Evolutionary conservation across 2,113 vertebrate species (phyloP), one percentile per base, ranked within the genome.

Genomic region (Rhineura floridana): DNA sequence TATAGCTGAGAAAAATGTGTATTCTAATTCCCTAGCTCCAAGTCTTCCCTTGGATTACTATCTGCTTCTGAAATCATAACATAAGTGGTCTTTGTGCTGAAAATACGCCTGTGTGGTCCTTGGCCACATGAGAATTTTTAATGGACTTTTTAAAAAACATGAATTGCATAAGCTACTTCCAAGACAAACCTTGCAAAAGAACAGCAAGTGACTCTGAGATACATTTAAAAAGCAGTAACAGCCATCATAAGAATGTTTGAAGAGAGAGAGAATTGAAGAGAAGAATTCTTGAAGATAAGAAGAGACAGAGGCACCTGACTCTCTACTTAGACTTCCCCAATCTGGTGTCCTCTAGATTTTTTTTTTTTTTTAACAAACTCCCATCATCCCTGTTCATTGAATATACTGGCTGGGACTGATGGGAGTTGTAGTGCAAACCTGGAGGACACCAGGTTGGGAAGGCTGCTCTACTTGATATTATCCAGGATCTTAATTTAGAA

Each of bases 181-280:
- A 36, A 23, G 70, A 46, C 15, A 79, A 17, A 69, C 48, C n/a
- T 75, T n/a, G 13, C 73, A 80, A 5, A 36, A 44, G 44, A 33
- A 30, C 70, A 44, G 63, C 76, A 91, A 33, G 42, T 81, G 28
- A 86, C 33, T 67, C 81, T 91, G 39, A 90, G 44, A 76, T 91
- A 83, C 90, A 86, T 52, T 36, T 88, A 36, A 88, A 90, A n/a
- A 13, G 23, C 17, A 48, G n/a, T 42, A 72, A 87, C 73, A 33
- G 48, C 33, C 62, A 44, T 33, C 62, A 44, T 36, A n/a, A n/a
- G n/a, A n/a, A n/a, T n/a, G n/a, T n/a, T n/a, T n/a, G n/a, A n/a
- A n/a, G n/a, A n/a, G n/a, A n/a, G n/a, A n/a, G n/a, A n/a, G n/a
- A n/a, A n/a, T n/a, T n/a, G n/a, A n/a, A n/a, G n/a, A n/a, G n/a